These are phyloP conservation scores for Gibbula magus DNA, from an alignment of 2,888 invertebrate genomes.

Conservation along the genomic window DNA sequence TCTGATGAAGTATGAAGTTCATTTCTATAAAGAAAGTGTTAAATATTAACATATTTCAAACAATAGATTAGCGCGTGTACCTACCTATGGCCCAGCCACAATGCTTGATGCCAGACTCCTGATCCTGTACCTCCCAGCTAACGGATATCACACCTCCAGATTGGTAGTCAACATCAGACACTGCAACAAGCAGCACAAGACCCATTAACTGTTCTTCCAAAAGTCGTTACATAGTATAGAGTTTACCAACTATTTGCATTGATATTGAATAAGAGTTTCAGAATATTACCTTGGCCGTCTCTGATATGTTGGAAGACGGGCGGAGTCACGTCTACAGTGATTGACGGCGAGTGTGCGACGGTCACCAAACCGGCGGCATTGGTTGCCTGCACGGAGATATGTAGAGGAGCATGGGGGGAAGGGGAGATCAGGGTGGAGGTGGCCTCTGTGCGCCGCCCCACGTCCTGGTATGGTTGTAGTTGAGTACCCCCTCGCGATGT, in stretches of 20 bases:
- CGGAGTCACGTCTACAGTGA: slow-evolving; percentile 54
- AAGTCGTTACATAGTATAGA: too few species aligned
- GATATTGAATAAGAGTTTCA: too few species aligned
- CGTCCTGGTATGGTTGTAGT: slow-evolving; percentile 44
- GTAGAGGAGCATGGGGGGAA: slow-evolving; percentile 48
- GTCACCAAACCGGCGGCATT: slow-evolving; percentile 52
- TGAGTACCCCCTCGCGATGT: slow-evolving; percentile 49
- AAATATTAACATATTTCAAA: too few species aligned
- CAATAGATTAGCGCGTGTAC: not conserved
- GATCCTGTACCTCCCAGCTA: slow-evolving; percentile 44
- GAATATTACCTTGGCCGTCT: slow-evolving; percentile 39
- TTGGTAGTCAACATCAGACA: slow-evolving; percentile 41
- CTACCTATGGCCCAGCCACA: slow-evolving; percentile 48
- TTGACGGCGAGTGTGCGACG: slow-evolving; percentile 44
- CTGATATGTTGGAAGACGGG: slow-evolving; percentile 45
- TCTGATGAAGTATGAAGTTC: too few species aligned
- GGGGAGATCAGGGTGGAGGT: slow-evolving; percentile 41
- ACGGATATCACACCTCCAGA: slow-evolving; percentile 26
- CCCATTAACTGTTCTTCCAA: too few species aligned
- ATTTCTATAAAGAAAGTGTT: too few species aligned
- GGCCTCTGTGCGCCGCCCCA: slow-evolving; percentile 50
- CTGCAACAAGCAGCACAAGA: not conserved
- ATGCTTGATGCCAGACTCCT: slow-evolving; percentile 42
- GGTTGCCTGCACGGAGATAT: slow-evolving; percentile 55
- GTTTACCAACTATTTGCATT: too few species aligned